Evolutionary conservation across 1,140 invertebrate species (phyloP), one percentile per base, ranked within the genome.

Genomic region (Listronotus bonariensis): DNA sequence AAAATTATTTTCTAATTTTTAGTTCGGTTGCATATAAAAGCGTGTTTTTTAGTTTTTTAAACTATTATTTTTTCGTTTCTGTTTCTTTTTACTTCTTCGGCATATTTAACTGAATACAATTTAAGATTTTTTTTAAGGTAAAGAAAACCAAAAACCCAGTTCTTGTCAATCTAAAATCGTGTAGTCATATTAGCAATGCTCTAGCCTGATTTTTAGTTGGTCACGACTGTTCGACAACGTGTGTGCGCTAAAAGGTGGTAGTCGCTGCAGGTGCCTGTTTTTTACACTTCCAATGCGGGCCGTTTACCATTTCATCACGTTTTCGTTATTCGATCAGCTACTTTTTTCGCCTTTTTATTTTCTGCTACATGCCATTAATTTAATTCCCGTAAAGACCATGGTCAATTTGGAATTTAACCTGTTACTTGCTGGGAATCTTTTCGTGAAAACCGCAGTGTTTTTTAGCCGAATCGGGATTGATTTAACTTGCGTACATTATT

Each of bases 281-380:
- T 48, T 51, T 36, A 15, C 48, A 32, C 48, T 36, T 32, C 48
- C 31, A 51, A 51, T 51, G 48, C 48, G 48, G 48, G 48, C 48
- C 48, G 48, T 51, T 51, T 51, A 51, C 48, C 48, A 51, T 51
- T 51, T 51, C 48, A 51, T 51, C 48, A 51, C 48, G 48, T 51
- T 51, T 51, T 51, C 48, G 48, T 51, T 51, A 51, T 51, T 51
- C 48, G 48, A 51, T 51, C 48, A 36, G 26, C 26, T 31, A 51
- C 48, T 51, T 51, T 51, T 51, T 51, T 51, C 15, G 48, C 32
- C 15, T 51, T 51, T 51, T 51, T 51, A 51, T 51, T 51, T n/a
- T n/a, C n/a, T n/a, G n/a, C n/a, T n/a, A n/a, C n/a, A n/a, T n/a
- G n/a, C n/a, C n/a, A n/a, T n/a, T n/a, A n/a, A n/a, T n/a, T n/a